Evolutionary conservation across 37 sponge, comb jelly and placozoan genomes (phyloP).

Genomic region (Petrosia ficiformis): DNA sequence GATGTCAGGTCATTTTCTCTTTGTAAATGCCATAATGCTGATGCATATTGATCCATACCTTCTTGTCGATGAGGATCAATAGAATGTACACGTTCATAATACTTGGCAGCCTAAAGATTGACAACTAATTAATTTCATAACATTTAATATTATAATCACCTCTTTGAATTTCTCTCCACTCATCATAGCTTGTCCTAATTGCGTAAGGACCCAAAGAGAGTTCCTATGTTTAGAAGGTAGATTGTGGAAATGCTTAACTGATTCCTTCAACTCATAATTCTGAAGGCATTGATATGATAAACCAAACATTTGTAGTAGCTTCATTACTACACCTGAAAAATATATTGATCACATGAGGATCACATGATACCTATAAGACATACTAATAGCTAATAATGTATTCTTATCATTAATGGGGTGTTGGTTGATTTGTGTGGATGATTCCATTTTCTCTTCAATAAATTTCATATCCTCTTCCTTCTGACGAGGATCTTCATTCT

Average conservation of each 20-base stretch:
- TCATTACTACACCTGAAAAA: too few relatives aligned
- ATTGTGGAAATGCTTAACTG: conserved; percentile 51
- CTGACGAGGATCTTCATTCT: too few relatives aligned
- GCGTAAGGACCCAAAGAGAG: conserved; percentile 79
- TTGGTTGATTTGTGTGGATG: too few relatives aligned
- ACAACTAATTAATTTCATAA: not conserved
- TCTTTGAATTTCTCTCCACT: conserved; percentile 72
- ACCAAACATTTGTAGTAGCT: conserved; percentile 60
- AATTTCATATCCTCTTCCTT: too few relatives aligned
- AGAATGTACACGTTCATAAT: conserved; percentile 41
- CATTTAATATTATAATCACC: conserved; percentile 22
- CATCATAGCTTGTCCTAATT: conserved; percentile 74
- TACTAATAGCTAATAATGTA: too few relatives aligned
- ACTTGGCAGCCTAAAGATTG: conserved; percentile 40
- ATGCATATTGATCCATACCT: conserved; percentile 66
- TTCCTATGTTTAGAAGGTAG: conserved; percentile 70
- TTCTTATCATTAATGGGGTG: too few relatives aligned
- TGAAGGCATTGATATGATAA: conserved; percentile 68
- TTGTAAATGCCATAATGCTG: conserved; percentile 89
- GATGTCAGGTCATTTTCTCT: conserved; percentile 65
- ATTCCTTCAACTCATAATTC: conserved; percentile 53
- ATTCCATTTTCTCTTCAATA: too few relatives aligned
- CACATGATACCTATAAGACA: too few relatives aligned
- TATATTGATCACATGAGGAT: too few relatives aligned
- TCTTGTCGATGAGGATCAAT: conserved; percentile 73